Evolutionary conservation across 2,113 vertebrate genomes (phyloP).

Genomic region (Xenopus laevis): DNA sequence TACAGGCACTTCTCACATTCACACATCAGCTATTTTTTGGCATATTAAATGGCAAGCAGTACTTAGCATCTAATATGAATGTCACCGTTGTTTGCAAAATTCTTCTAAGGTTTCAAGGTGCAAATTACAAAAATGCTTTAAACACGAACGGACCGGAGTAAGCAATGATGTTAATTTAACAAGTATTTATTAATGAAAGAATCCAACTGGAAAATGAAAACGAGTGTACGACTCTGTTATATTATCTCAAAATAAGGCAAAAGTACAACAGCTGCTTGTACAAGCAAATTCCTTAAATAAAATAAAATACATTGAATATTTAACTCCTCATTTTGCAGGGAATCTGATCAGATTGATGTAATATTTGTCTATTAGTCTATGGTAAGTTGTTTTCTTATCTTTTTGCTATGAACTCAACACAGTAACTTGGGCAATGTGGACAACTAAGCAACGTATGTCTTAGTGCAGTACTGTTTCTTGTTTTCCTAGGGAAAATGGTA

Average conservation of each 20-base stretch:
- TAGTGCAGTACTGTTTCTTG: too few species aligned
- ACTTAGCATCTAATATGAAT: slow-evolving; percentile 36
- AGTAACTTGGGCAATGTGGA: too few species aligned
- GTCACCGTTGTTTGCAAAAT: slow-evolving; percentile 32
- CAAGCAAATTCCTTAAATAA: slow-evolving; percentile 36
- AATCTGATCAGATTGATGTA: neutral
- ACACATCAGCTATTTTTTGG: slow-evolving; percentile 9
- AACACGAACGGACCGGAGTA: slow-evolving; percentile 43
- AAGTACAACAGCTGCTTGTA: slow-evolving; percentile 36
- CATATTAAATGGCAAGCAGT: slow-evolving; percentile 6
- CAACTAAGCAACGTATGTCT: too few species aligned
- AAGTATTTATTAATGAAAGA: slow-evolving; percentile 46
- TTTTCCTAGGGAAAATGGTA: too few species aligned
- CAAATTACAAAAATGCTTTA: slow-evolving; percentile 47
- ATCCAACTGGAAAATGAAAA: slow-evolving; percentile 45
- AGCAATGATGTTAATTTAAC: slow-evolving; percentile 47
- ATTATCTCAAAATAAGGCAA: slow-evolving; percentile 40
- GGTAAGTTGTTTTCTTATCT: too few species aligned
- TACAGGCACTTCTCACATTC: neutral
- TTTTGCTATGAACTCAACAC: too few species aligned
- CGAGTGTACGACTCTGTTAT: slow-evolving; percentile 37
- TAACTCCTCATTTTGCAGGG: slow-evolving; percentile 10
- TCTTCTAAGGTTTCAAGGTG: slow-evolving; percentile 40
- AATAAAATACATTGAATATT: slow-evolving; percentile 23
- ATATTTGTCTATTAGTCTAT: neutral